phyloP scores from a whole-genome alignment of 2,888 invertebrate genomes.

The Tetropium fuscum region DNA sequence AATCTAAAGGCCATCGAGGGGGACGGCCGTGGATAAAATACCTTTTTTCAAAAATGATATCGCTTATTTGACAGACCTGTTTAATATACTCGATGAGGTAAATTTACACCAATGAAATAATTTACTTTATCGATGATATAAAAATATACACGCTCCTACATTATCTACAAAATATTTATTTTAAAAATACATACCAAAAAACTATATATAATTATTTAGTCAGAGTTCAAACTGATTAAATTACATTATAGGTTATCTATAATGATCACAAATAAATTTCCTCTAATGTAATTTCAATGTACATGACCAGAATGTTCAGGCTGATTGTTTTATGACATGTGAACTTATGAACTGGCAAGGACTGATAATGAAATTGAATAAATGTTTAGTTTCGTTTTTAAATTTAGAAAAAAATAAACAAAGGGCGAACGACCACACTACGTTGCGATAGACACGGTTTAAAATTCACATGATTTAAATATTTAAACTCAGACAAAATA shows the following conservation, averaged over 20 bases:
- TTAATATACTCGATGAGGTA: no score
- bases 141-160: slow-evolving; percentile 6
- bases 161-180: slow-evolving; percentile 8
- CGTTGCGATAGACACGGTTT: not conserved
- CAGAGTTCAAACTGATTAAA: slow-evolving; percentile 11
- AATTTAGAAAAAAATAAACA: not conserved
- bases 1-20: no score
- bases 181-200: not conserved
- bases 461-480: no score
- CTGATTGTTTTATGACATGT: not conserved
- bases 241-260: slow-evolving; percentile 11
- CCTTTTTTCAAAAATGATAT: no score
- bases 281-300: not conserved
- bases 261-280: slow-evolving; percentile 1
- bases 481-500: no score
- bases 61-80: no score
- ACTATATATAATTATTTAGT: slow-evolving; percentile 10
- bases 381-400: not conserved
- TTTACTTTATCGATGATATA: not conserved
- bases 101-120: not conserved
- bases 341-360: not conserved
- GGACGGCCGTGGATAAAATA: no score
- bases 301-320: not conserved
- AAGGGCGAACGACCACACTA: not conserved
- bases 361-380: not conserved